These are phyloP conservation scores for Aramus guarauna DNA, from an alignment of 2,113 vertebrate genomes.

Conservation along the genomic window DNA sequence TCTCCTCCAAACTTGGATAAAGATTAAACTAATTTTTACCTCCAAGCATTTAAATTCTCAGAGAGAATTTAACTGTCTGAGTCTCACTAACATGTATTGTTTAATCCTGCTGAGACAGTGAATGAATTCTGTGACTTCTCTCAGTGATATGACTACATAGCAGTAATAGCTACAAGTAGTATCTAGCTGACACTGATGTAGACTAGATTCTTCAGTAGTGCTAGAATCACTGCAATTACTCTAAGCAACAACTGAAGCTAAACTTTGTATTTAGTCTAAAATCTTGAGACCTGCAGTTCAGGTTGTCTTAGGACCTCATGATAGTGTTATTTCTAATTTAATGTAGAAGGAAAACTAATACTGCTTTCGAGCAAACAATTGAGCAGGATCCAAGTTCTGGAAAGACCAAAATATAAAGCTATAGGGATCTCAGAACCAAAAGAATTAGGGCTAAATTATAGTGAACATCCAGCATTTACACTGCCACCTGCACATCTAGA, in stretches of 20 bases:
- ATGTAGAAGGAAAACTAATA: not conserved
- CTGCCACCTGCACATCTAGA: not conserved
- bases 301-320: not conserved
- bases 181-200: not conserved
- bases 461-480: not conserved
- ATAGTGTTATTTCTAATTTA: not conserved
- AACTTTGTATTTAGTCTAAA: not conserved
- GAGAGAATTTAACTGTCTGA: not conserved
- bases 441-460: not conserved
- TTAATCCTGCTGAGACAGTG: not conserved
- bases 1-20: not conserved
- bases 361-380: not conserved
- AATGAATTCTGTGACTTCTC: not conserved
- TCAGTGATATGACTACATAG: not conserved
- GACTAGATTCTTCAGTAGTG: not conserved
- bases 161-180: not conserved
- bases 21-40: not conserved
- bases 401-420: not conserved
- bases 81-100: not conserved
- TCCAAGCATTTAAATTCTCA: not conserved
- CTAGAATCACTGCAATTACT: not conserved
- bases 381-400: not conserved
- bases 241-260: not conserved
- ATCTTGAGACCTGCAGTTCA: not conserved
- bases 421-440: not conserved